Evolutionary conservation across 1,140 invertebrate species (phyloP).

Genomic region (Drosophila biarmipes): DNA sequence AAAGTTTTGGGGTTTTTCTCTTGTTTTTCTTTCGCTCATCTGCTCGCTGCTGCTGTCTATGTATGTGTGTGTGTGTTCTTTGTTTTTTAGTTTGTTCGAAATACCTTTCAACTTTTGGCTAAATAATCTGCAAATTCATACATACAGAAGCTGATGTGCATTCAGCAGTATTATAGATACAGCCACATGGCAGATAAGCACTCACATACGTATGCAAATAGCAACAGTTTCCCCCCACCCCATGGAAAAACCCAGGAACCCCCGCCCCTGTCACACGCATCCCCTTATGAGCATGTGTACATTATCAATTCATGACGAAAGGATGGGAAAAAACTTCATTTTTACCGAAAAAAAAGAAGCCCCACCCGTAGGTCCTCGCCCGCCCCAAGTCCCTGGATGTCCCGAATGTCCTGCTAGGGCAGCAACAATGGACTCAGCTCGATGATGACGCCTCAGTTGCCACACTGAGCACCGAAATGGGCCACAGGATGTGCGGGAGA

Average conservation of each 20-base stretch:
- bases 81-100: conserved; percentile 52
- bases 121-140: conserved; percentile 77
- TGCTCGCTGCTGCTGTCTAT: background rate
- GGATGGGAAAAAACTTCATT: conserved; percentile 79
- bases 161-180: conserved; percentile 57
- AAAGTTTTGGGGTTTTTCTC: conserved; percentile 68
- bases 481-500: conserved; percentile 65
- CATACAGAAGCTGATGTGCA: conserved; percentile 52
- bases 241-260: background rate
- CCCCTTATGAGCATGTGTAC: conserved; percentile 78
- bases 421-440: conserved; percentile 47
- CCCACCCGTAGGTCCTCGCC: conserved; percentile 20
- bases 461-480: conserved; percentile 69
- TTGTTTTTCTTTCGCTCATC: conserved; percentile 58
- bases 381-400: conserved; percentile 12
- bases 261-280: conserved; percentile 24
- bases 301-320: conserved; percentile 83
- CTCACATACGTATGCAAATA: conserved; percentile 70
- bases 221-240: conserved; percentile 29
- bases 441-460: conserved; percentile 79
- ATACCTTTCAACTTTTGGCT: conserved; percentile 80
- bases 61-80: conserved; percentile 24
- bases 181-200: conserved; percentile 46
- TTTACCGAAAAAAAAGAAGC: conserved; percentile 51
- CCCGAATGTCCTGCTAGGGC: conserved; percentile 32